phyloP scores from a whole-genome alignment of 2,888 invertebrate genomes.

The Enchytraeus crypticus region DNA sequence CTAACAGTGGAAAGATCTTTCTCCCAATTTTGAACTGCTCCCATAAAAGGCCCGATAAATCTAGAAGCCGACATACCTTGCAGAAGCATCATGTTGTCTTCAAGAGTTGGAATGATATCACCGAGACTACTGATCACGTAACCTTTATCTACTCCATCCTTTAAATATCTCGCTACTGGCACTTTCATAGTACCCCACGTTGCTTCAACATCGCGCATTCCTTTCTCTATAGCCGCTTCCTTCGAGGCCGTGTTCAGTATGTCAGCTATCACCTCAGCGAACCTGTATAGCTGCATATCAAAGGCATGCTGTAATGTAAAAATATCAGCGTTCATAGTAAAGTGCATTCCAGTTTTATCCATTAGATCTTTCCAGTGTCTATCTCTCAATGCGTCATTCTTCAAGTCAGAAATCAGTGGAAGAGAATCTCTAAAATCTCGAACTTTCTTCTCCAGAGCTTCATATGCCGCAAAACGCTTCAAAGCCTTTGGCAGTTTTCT shows the following conservation, averaged over 20 bases:
- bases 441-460: slow-evolving; percentile 68
- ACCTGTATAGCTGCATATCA: slow-evolving; percentile 77
- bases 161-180: slow-evolving; percentile 48
- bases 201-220: slow-evolving; percentile 71
- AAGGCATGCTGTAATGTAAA: slow-evolving; percentile 88
- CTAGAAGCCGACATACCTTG: slow-evolving; percentile 65
- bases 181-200: slow-evolving; percentile 51
- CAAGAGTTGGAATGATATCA: slow-evolving; percentile 70
- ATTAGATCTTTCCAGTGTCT: slow-evolving; percentile 83
- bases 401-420: slow-evolving; percentile 79
- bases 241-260: slow-evolving; percentile 81
- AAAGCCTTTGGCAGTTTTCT: slow-evolving; percentile 63
- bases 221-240: slow-evolving; percentile 78
- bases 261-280: slow-evolving; percentile 68
- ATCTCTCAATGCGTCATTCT: slow-evolving; percentile 79
- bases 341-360: slow-evolving; percentile 68
- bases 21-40: slow-evolving; percentile 77
- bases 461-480: slow-evolving; percentile 57
- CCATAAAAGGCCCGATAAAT: slow-evolving; percentile 78
- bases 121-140: slow-evolving; percentile 71
- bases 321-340: slow-evolving; percentile 76
- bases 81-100: slow-evolving; percentile 79
- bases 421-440: slow-evolving; percentile 77
- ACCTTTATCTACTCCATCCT: slow-evolving; percentile 69
- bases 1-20: slow-evolving; percentile 67